A percentile compares a stretch with the other conserved stretches of the same genome.
Evolutionary conservation across 2,888 invertebrate genomes (phyloP).

Genomic region (Drosophila suboccidentalis): DNA sequence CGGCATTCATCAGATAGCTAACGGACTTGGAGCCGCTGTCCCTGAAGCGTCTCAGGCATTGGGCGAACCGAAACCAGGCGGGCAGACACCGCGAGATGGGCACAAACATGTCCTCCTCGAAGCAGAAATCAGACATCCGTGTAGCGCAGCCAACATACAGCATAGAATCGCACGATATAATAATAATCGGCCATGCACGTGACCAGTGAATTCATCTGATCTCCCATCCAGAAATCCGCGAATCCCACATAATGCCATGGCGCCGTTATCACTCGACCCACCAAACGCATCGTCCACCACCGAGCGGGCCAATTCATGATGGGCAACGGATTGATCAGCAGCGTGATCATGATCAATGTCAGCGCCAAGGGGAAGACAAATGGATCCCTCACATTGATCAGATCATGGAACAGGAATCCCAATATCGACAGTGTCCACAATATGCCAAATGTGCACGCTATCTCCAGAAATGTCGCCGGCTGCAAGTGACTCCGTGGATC

Average conservation of each 20-base stretch:
- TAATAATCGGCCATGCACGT: constrained; percentile 96
- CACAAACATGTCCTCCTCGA: constrained; percentile 89
- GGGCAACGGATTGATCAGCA: constrained; percentile 95
- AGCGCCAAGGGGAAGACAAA: constrained; percentile 95
- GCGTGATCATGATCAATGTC: constrained; percentile 91
- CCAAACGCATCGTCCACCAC: constrained; percentile 89
- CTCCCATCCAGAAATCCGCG: constrained; percentile 98
- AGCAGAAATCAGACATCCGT: constrained; percentile 78
- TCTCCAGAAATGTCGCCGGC: constrained; percentile 96
- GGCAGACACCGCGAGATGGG: constrained; percentile 95
- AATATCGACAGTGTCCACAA: constrained; percentile 96
- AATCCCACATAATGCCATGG: constrained; percentile 97
- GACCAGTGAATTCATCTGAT: constrained; percentile 96
- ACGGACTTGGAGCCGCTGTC: constrained; percentile 94
- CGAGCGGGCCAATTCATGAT: constrained; percentile 95
- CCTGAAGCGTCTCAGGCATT: constrained; percentile 96
- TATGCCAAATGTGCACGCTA: constrained; percentile 95
- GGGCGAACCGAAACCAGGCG: constrained; percentile 99
- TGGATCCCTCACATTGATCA: constrained; percentile 92
- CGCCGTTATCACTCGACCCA: constrained; percentile 92
- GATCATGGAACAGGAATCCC: constrained; percentile 88
- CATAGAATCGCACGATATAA: constrained; percentile 95
- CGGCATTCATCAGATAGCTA: constrained; percentile 98
- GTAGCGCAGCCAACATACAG: constrained; percentile 72
- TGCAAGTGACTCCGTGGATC: constrained; percentile 96